These are phyloP conservation scores for Pholis gunnellus DNA, from an alignment of 2,113 vertebrate species.

Conservation along the genomic window DNA sequence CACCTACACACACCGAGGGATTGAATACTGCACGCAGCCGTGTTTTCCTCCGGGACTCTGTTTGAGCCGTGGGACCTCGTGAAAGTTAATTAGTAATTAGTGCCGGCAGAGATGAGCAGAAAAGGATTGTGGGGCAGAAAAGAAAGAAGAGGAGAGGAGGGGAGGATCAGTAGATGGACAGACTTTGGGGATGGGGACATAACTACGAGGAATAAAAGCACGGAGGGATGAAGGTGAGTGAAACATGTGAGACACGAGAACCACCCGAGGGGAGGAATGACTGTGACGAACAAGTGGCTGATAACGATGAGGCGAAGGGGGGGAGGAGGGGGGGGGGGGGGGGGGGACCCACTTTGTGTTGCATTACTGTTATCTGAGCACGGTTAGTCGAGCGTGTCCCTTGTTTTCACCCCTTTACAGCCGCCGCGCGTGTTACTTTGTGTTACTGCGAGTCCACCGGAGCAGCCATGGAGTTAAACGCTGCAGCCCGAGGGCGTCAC, in stretches of 20 bases:
- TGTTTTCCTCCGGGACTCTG: constrained; percentile 39
- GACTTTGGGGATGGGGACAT: background rate
- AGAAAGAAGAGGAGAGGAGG: background rate
- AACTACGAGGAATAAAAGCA: background rate
- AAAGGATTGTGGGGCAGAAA: constrained; percentile 31
- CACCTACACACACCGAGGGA: constrained; percentile 27
- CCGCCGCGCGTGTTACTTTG: background rate
- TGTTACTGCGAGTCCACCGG: background rate
- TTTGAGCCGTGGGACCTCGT: constrained; percentile 50
- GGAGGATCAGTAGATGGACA: background rate
- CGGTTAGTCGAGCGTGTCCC: background rate
- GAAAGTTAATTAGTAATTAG: constrained; percentile 78
- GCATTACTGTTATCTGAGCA: constrained; percentile 20
- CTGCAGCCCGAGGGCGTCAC: background rate
- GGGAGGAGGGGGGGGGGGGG: too few species aligned
- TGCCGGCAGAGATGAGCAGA: constrained; percentile 38
- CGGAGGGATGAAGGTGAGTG: background rate
- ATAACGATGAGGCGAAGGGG: background rate
- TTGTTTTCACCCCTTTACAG: background rate
- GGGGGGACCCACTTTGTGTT: background rate
- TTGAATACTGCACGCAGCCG: constrained; percentile 46
- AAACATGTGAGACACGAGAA: background rate
- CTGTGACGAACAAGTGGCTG: background rate
- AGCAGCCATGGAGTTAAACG: background rate
- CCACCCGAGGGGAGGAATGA: background rate